Evolutionary conservation across 2,888 invertebrate species (phyloP), one percentile per base, ranked within the genome.

Genomic region (Neocrepidodera transversa): DNA sequence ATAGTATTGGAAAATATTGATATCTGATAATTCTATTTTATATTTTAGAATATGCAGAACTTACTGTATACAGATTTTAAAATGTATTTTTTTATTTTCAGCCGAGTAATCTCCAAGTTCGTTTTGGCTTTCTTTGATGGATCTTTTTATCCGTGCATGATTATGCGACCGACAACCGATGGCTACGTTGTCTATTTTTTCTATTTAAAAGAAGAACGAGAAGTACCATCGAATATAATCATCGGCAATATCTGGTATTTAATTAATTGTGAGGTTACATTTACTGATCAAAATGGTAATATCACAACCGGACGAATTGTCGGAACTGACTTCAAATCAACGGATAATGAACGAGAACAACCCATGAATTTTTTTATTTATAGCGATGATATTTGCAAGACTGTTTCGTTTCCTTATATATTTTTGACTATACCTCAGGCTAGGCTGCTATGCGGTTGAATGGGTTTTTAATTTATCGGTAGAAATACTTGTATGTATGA

Each of bases 311-410:
- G 58, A 16, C 7, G 48, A 8, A 43, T 58, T 8, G 48, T 47
- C 7, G 58, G 40, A 1, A 58, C 58, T 2, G 58, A 58, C 35
- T 13, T 30, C 14, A 45, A 45, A 45, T 45, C 45, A 8, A 45
- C 45, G 14, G 42, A 53, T 18, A 30, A 14, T 2, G 35, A 40
- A 6, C 10, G 16, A 2, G 49, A 49, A 7, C 58, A 58, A 17
- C 58, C 58, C 1, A 53, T 58, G 58, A 58, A 58, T 40, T 58
- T 58, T 11, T 53, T 53, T 16, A 42, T 58, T 17, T 11, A 52
- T 17, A 10, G 16, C 10, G 16, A 26, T 1, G 48, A 40, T 3
- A 1, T 8, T 18, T 58, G 53, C 14, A 48, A 16, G 13, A 53
- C 52, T 23, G 51, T 58, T 51, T 48, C 58, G 5, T 20, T 58